phyloP scores from a whole-genome alignment of 2,888 invertebrate species.

The Eupithecia dodoneata region DNA sequence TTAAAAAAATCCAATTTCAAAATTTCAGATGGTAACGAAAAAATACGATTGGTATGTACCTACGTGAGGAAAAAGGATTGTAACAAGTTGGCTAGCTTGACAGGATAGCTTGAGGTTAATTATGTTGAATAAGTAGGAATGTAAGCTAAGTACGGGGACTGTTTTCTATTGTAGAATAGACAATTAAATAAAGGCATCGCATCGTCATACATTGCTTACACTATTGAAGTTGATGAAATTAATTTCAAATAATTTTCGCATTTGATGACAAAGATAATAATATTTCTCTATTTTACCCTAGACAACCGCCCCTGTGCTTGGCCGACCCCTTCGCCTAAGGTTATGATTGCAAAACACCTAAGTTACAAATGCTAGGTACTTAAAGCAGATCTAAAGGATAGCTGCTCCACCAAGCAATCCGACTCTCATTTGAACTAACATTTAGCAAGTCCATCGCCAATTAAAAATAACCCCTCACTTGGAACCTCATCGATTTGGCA shows the following conservation, averaged over 20 bases:
- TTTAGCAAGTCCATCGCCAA: background rate
- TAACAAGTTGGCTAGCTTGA: background rate
- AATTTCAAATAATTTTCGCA: too few species aligned
- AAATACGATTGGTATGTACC: background rate
- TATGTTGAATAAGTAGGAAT: background rate
- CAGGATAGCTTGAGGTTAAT: background rate
- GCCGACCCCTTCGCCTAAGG: background rate
- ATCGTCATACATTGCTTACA: too few species aligned
- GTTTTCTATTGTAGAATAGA: too few species aligned
- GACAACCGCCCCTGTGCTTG: too few species aligned
- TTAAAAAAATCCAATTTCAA: background rate
- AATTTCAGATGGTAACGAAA: background rate
- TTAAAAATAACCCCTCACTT: conserved; percentile 32
- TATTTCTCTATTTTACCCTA: too few species aligned
- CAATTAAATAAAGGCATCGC: too few species aligned
- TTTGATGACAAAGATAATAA: too few species aligned
- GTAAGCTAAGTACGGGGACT: too few species aligned
- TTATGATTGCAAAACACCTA: background rate
- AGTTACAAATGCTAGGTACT: background rate
- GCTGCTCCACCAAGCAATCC: background rate
- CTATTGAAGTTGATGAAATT: too few species aligned
- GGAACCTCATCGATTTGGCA: conserved; percentile 29
- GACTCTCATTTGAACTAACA: background rate
- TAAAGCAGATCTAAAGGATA: background rate
- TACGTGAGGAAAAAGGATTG: background rate